Evolutionary conservation across 2,888 invertebrate genomes (phyloP), one percentile per base, ranked within the genome.

Genomic region (Germaria angustata): DNA sequence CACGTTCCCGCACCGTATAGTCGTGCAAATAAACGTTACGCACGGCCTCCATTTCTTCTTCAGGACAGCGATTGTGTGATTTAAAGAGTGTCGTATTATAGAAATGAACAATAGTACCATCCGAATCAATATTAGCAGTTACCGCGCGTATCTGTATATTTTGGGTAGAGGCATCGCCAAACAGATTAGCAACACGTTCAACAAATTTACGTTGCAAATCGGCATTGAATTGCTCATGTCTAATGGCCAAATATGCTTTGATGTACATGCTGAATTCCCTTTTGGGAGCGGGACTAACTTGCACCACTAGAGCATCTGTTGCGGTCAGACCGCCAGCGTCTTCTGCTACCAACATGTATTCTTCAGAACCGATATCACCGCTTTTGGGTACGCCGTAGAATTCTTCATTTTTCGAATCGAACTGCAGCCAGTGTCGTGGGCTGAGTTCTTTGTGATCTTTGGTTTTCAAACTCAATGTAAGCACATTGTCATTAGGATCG

Each of bases 361-460:
- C 95, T 84, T 94, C 94, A 13, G 93, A 93, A 34, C 96, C 96
- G 20, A 93, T 93, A 89, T 97, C 95, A 1, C 92, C 92, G 0
- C 93, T 92, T 81, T 95, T 92, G 1, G 97, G 97, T 68, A 98
- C 93, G 0, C 98, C 98, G 89, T 94, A 96, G 91, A 98, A 96
- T 92, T 96, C 97, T 87, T 96, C 95, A 92, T 96, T 97, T 87
- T 95, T 95, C 1, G 93, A 92, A 89, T 98, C 97, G 89, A 98
- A 97, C 90, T 97, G 97, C 84, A 98, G 91, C 98, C 98, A 98
- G 89, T 95, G 94, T 13, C 93, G 92, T 0, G 93, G 87, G 6
- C 94, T 93, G 28, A 97, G 92, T 59, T 93, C 93, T 5, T 93
- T 93, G 75, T 95, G 93, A 86, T 96, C 95, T 85, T 93, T 94